Evolutionary conservation across 2,797 vertebrate species (phyloP).

Genomic region (Mormyrus proboscirostris): DNA sequence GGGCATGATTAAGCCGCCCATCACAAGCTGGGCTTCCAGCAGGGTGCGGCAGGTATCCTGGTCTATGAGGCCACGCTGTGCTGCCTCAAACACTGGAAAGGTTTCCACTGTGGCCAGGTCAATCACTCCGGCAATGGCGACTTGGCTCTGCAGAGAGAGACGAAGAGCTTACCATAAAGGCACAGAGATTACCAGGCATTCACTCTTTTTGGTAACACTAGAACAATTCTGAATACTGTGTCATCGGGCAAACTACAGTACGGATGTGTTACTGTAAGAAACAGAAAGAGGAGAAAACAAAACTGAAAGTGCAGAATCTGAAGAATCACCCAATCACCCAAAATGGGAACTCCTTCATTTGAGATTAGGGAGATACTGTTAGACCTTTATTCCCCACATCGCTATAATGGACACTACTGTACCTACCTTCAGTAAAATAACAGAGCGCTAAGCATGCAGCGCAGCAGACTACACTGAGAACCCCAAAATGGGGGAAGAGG

Average conservation of each 20-base stretch:
- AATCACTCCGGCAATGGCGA: slow-evolving; percentile 83
- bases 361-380: neutral
- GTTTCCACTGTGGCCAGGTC: slow-evolving; percentile 91
- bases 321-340: neutral
- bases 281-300: neutral
- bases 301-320: neutral
- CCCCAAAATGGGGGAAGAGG: neutral
- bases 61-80: slow-evolving; percentile 87
- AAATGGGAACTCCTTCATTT: neutral
- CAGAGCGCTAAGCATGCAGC: slow-evolving; percentile 54
- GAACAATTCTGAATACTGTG: neutral
- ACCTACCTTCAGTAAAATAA: slow-evolving; percentile 36
- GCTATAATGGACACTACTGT: neutral
- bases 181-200: slow-evolving; percentile 1
- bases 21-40: slow-evolving; percentile 80
- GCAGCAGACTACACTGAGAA: slow-evolving; percentile 37
- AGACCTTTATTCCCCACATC: neutral
- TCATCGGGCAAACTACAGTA: neutral
- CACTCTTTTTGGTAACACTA: neutral
- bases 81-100: slow-evolving; percentile 82
- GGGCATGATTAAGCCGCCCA: slow-evolving; percentile 74
- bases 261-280: neutral
- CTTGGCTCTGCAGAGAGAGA: slow-evolving; percentile 61
- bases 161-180: slow-evolving; percentile 37
- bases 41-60: slow-evolving; percentile 81